Conservation (phyloP, 2,113 vertebrate species). For the Guaruba guarouba region DNA sequence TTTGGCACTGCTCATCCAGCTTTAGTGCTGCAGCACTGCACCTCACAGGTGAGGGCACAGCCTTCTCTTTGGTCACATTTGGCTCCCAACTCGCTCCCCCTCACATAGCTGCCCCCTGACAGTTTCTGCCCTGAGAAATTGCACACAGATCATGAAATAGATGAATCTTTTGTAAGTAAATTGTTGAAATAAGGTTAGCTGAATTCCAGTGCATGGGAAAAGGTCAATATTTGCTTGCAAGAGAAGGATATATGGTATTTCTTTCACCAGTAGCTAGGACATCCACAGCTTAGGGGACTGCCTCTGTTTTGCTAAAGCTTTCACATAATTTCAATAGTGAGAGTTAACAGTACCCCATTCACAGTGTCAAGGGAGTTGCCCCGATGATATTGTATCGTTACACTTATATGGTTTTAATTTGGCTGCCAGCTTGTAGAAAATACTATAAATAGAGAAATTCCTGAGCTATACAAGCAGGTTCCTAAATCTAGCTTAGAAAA, state of each 20-base stretch:
- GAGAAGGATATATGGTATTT: background rate
- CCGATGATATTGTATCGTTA: background rate
- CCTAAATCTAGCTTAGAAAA: background rate
- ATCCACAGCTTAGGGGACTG: accelerated
- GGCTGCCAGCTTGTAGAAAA: background rate
- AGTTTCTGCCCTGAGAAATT: background rate
- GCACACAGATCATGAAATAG: background rate
- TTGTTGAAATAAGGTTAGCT: background rate
- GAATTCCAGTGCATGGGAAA: background rate
- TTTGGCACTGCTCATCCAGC: background rate
- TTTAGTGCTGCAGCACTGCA: background rate
- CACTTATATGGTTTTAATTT: background rate
- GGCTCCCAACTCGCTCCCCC: accelerated
- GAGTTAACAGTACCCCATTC: background rate
- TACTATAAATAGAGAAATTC: background rate
- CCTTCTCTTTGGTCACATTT: accelerated
- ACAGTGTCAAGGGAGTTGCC: background rate
- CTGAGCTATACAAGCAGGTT: background rate
- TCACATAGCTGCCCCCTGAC: accelerated
- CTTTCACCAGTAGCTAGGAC: background rate
- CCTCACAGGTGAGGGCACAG: accelerated
- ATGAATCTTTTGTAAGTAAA: background rate
- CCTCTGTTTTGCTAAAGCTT: background rate
- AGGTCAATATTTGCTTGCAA: background rate
- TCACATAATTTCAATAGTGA: background rate